phyloP scores from a whole-genome alignment of 2,113 vertebrate species.

The Leucopsar rothschildi region DNA sequence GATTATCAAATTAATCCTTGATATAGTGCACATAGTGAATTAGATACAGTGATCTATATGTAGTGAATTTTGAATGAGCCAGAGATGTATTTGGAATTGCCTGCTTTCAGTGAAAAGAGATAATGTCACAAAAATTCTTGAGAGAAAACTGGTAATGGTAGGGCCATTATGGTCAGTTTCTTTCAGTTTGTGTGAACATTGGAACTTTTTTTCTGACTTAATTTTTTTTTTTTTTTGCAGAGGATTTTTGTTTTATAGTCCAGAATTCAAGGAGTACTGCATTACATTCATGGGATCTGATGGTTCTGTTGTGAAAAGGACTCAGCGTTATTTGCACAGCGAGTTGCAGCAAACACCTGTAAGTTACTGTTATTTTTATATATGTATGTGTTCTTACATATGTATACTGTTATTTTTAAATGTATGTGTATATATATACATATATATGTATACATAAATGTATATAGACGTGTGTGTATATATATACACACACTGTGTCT shows the following conservation, averaged over 20 bases:
- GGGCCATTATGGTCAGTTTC: neutral
- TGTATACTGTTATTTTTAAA: neutral
- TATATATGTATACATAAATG: too few species aligned
- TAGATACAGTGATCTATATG: neutral
- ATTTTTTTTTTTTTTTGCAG: conserved; percentile 60
- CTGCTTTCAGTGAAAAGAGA: neutral
- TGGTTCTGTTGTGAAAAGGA: conserved; percentile 88
- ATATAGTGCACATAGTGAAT: neutral
- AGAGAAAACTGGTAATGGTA: neutral
- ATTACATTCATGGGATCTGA: conserved; percentile 91
- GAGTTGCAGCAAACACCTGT: conserved; percentile 83
- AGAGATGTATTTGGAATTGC: neutral
- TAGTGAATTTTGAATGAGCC: neutral
- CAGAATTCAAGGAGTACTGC: conserved; percentile 83
- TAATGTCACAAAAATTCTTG: neutral
- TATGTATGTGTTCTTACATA: too few species aligned
- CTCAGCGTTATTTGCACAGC: conserved; percentile 85
- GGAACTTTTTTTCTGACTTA: neutral
- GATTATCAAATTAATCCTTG: neutral
- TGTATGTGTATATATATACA: too few species aligned
- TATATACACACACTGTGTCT: neutral
- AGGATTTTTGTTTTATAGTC: conserved; percentile 81
- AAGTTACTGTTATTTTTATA: conserved; percentile 25
- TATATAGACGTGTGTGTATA: too few species aligned
- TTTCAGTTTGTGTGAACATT: neutral